These are phyloP conservation scores for Anguilla pacifica DNA, from an alignment of 2,797 vertebrate species.

Conservation along the genomic window DNA sequence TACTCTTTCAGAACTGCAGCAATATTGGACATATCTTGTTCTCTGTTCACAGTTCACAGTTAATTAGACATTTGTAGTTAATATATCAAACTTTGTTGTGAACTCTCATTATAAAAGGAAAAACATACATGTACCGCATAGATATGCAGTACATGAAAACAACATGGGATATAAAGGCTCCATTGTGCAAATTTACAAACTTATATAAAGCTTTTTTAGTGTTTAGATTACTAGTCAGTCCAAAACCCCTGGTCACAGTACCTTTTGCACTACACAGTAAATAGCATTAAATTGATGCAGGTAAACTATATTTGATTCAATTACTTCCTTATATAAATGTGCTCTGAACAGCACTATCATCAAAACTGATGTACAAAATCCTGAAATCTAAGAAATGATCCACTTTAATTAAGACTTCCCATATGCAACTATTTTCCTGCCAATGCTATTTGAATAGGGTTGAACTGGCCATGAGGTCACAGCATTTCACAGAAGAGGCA, in stretches of 20 bases:
- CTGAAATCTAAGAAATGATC: not conserved
- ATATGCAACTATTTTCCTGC: not conserved
- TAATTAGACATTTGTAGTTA: too few species aligned
- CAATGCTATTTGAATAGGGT: not conserved
- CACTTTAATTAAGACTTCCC: not conserved
- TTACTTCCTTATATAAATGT: not conserved
- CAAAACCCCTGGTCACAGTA: not conserved
- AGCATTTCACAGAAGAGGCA: not conserved
- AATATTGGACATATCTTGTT: not conserved
- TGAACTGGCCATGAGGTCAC: not conserved
- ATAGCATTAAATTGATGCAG: not conserved
- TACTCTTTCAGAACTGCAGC: too few species aligned
- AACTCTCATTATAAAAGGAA: too few species aligned
- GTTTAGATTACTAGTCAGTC: not conserved
- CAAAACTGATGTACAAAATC: not conserved
- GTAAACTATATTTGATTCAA: not conserved
- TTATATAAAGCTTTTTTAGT: too few species aligned
- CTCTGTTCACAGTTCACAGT: not conserved
- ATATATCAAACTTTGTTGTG: too few species aligned
- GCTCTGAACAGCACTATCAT: not conserved
- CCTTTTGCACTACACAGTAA: not conserved
- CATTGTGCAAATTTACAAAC: too few species aligned
- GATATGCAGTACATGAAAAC: too few species aligned
- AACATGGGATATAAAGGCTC: too few species aligned
- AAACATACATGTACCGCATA: too few species aligned